Base-by-base conservation (phyloP, 2,888 invertebrate species). In the Chalcosyrphus nemorum region DNA sequence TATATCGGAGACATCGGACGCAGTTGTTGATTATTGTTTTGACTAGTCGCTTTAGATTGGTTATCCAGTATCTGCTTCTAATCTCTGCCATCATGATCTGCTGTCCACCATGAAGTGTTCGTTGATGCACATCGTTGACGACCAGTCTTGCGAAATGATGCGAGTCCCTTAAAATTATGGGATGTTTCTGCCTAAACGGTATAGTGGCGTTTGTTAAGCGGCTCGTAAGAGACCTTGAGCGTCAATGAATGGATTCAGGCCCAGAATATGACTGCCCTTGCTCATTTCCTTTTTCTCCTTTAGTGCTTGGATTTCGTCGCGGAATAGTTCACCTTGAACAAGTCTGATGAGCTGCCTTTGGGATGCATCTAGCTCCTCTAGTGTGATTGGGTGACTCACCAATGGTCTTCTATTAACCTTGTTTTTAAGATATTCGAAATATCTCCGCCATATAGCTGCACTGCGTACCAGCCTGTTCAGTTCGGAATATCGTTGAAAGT, bases 81-180 rank as follows among this genome's bases (percentile, higher is more conserved):
- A 61, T 74, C 38, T 43, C 52, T n/a, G 63, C 72, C 32, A 63
- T 63, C 35, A 74, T 65, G 7, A 74, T 35, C 35, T 57, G 57
- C 17, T 56, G 56, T 13, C 70, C 70, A n/a, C 29, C 56, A n/a
- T 56, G 57, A 21, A n/a, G n/a, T n/a, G n/a, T n/a, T n/a, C n/a
- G n/a, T n/a, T n/a, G n/a, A n/a, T n/a, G n/a, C n/a, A n/a, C 9
- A 9, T 70, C 70, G 19, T 11, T 43, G 27, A 56, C 56, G 13
- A 57, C 7, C 19, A 70, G n/a, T 19, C n/a, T 45, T 45, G 70
- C 27, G 57, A 68, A 76, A 2, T 57, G 50, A 45, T 68, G 68
- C 2, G 50, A 19, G 11, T 59, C 17, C 13, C 43, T 66, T 4
- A 75, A 13, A 21, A 75, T 75, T 2, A 66, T 11, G 5, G 57